Evolutionary conservation across 2,888 invertebrate species (phyloP), one percentile per base, ranked within the genome.

Genomic region (Eupithecia subumbrata): DNA sequence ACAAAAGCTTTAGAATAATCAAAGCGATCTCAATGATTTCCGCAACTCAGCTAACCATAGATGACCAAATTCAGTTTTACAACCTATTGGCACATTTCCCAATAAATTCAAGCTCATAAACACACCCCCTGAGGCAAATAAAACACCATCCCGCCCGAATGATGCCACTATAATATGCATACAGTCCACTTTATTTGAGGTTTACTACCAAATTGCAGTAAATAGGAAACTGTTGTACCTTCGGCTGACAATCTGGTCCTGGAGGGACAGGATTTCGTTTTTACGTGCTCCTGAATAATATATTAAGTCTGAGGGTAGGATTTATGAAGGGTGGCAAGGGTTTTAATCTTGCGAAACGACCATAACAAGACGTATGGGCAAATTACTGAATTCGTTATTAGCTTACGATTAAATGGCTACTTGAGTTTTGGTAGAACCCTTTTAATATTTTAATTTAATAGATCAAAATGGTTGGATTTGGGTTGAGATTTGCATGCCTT

Each of bases 121-220:
- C 84, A 84, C 80, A 85, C 86, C 93, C 92, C 92, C 84, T 80
- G 90, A 84, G 90, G 82, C 85, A 84, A 85, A 91, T 93, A 92
- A 92, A 93, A 86, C 89, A 90, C 90, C 88, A 86, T 86, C 84
- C 85, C 83, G 85, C 81, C 90, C 90, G 87, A 89, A 93, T 94
- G 91, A 94, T 93, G 92, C 90, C 91, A 91, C 93, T 95, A 85
- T 91, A 92, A 92, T 93, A 95, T 95, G 94, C 92, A 95, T 93
- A 89, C 93, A 91, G 85, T 89, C 89, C 90, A 91, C 90, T 93
- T 94, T 94, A 93, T 93, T 92, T 91, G 90, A 89, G 91, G 87
- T 88, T 89, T 87, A 87, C 87, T 84, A 81, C 89, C 85, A 88
- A 90, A 88, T 88, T 77, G 78, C 75, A 74, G 76, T 74, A 76